Conservation (phyloP, 2,888 invertebrate species). For the Podotricha telesiphe region DNA sequence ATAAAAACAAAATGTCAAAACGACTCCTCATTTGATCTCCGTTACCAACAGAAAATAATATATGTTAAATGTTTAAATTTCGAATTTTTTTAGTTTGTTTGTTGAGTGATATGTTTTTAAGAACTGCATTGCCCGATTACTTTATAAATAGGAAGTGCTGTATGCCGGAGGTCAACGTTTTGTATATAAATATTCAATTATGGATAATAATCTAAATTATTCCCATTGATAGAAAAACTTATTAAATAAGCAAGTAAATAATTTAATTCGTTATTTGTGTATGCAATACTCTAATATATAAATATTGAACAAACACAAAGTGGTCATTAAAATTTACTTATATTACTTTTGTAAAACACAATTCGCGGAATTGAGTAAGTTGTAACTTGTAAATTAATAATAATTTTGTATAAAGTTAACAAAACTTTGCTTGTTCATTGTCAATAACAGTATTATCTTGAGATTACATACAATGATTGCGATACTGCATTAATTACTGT, state of each 20-base stretch:
- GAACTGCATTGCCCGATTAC: no score
- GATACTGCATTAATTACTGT: conserved; percentile 58
- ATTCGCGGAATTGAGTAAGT: conserved; percentile 39
- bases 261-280: neutral
- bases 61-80: no score
- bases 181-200: no score
- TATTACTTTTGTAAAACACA: conserved; percentile 38
- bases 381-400: conserved; percentile 42
- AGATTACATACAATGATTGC: conserved; percentile 36
- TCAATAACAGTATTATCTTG: conserved; percentile 25
- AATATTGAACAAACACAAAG: conserved; percentile 37
- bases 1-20: no score
- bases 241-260: neutral
- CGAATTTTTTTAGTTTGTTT: no score
- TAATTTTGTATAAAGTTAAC: conserved; percentile 40
- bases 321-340: conserved; percentile 34
- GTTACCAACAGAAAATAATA: no score
- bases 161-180: no score
- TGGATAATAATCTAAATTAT: neutral
- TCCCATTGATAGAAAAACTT: neutral
- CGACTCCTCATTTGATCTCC: no score
- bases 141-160: no score
- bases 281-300: conserved; percentile 15
- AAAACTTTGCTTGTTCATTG: conserved; percentile 33
- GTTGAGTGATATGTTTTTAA: no score